Evolutionary conservation across 2,888 invertebrate genomes (phyloP).

Genomic region (Lysandra bellargus): DNA sequence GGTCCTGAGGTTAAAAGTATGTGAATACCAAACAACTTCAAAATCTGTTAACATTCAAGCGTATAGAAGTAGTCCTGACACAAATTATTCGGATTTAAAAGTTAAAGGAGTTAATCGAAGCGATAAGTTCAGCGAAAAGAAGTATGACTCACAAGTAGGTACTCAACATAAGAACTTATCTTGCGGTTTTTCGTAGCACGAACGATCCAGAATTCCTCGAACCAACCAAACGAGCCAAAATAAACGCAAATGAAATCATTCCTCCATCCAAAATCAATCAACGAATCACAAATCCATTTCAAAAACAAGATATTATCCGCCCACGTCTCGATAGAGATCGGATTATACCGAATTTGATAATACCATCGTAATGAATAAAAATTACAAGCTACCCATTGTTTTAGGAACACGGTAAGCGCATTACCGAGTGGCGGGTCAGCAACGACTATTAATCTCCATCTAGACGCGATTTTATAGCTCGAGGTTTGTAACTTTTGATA

Average conservation of each 20-base stretch:
- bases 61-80: too few species aligned
- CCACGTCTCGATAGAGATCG: conserved; percentile 11
- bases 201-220: not conserved
- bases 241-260: not conserved
- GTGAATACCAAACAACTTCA: too few species aligned
- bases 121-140: not conserved
- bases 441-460: conserved; percentile 63
- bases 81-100: too few species aligned
- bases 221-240: not conserved
- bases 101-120: not conserved
- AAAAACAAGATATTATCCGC: conserved; percentile 14
- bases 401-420: conserved; percentile 73
- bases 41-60: too few species aligned
- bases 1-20: too few species aligned
- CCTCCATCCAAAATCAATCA: not conserved
- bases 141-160: not conserved
- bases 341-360: conserved; percentile 35
- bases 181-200: not conserved
- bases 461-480: conserved; percentile 45
- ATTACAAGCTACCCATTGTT: conserved; percentile 57
- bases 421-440: conserved; percentile 60
- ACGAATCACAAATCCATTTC: conserved; percentile 3
- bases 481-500: conserved; percentile 1
- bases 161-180: too few species aligned
- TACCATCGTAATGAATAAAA: conserved; percentile 51